Percentiles rank a stretch among this genome's conserved stretches.
Conservation (phyloP, 2,113 vertebrate genomes). For the Cyprinus carpio region DNA sequence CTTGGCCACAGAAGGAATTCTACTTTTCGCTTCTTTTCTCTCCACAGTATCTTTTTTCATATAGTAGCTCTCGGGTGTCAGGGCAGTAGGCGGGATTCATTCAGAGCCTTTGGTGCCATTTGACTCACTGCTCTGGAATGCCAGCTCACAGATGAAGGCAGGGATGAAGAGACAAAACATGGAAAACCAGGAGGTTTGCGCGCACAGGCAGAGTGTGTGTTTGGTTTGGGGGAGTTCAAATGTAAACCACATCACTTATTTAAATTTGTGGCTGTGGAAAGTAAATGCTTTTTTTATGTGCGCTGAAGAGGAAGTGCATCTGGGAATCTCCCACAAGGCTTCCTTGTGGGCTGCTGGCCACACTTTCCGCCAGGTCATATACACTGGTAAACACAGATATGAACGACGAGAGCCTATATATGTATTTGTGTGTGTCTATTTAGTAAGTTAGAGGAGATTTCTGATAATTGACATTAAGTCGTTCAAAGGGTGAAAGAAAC, state of each 20-base stretch:
- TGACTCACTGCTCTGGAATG: constrained; percentile 45
- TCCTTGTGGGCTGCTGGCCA: background rate
- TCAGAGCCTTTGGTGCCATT: background rate
- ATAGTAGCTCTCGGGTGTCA: background rate
- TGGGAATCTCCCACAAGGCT: constrained; percentile 48
- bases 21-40: background rate
- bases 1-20: background rate
- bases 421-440: background rate
- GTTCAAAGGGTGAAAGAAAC: background rate
- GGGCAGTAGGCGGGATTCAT: constrained; percentile 10
- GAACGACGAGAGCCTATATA: background rate
- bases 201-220: constrained; percentile 8
- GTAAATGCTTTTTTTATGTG: background rate
- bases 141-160: background rate
- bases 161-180: background rate
- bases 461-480: no score
- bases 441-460: no score
- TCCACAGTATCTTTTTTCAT: background rate
- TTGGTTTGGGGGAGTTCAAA: background rate
- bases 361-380: constrained; percentile 4
- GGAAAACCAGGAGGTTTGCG: constrained; percentile 17
- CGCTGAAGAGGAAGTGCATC: constrained; percentile 13
- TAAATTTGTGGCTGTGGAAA: constrained; percentile 34
- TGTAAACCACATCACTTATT: background rate
- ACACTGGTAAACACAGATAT: background rate